Evolutionary conservation across 2,113 vertebrate species (phyloP).

Genomic region (Eulacestoma nigropectus): DNA sequence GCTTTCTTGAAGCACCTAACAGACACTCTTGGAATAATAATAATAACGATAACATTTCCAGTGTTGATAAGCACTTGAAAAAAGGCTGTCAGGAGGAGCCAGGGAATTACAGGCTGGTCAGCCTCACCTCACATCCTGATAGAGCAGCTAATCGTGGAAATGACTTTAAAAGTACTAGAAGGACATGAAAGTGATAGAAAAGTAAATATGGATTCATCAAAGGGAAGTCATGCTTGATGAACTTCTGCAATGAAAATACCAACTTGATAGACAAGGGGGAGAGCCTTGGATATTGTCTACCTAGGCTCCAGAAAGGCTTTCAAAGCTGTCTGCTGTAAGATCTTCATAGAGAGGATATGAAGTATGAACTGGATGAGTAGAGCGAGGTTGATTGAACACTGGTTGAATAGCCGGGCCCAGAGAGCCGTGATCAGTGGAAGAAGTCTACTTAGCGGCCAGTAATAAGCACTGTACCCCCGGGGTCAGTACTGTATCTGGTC

Average conservation of each 20-base stretch:
- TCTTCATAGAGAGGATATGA: neutral
- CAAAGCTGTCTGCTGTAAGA: neutral
- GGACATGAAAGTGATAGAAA: neutral
- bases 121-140: neutral
- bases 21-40: neutral
- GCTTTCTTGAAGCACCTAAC: neutral
- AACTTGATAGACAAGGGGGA: neutral
- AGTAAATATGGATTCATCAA: neutral
- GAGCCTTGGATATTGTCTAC: neutral
- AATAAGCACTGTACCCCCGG: neutral
- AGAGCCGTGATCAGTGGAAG: neutral
- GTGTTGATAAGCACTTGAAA: neutral
- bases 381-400: fast-evolving
- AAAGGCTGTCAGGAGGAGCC: neutral
- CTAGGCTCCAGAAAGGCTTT: neutral
- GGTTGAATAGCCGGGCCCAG: fast-evolving
- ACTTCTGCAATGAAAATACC: neutral
- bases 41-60: neutral
- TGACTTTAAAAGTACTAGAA: neutral
- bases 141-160: neutral
- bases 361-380: neutral
- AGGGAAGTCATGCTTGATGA: neutral
- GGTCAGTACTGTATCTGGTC: neutral
- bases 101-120: neutral
- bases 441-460: neutral